phyloP scores from a whole-genome alignment of 92 coral and sea anemone genomes.

The Siderastrea siderea region DNA sequence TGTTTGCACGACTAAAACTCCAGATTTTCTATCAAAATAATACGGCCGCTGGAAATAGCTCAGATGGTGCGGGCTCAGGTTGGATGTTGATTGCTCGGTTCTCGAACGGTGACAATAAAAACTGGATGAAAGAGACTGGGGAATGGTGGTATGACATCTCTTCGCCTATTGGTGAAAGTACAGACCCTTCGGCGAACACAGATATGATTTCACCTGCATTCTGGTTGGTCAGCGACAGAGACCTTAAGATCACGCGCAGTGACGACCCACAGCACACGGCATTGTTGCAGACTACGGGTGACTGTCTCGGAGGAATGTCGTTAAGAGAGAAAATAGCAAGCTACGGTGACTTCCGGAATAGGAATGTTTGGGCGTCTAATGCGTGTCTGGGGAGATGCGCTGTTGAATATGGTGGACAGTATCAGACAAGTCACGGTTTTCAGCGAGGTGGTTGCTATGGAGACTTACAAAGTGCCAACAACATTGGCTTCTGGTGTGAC shows the following conservation, averaged over 20 bases:
- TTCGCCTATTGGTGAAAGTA: too few relatives aligned
- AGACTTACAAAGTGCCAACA: too few relatives aligned
- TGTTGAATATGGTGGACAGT: slow-evolving; percentile 23
- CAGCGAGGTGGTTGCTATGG: neutral
- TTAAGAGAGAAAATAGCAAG: neutral
- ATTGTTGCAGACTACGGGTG: slow-evolving; percentile 14
- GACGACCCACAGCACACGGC: neutral
- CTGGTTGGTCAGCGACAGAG: too few relatives aligned
- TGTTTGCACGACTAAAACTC: too few relatives aligned
- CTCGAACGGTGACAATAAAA: too few relatives aligned
- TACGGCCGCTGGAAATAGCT: neutral
- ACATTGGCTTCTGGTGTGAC: too few relatives aligned
- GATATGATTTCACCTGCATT: too few relatives aligned
- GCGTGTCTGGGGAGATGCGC: neutral
- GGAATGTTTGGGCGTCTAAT: neutral
- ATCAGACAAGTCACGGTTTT: slow-evolving; percentile 7
- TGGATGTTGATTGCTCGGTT: neutral
- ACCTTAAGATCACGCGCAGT: too few relatives aligned
- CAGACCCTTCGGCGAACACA: neutral
- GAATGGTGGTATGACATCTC: slow-evolving; percentile 1
- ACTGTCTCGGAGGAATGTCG: slow-evolving; percentile 27
- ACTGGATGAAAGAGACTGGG: neutral
- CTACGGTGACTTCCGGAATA: slow-evolving; percentile 19
- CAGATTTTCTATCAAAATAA: too few relatives aligned
- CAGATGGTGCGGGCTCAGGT: neutral